These are phyloP conservation scores for Lasiurus borealis DNA, from an alignment of 2,113 vertebrate species.

Conservation along the genomic window DNA sequence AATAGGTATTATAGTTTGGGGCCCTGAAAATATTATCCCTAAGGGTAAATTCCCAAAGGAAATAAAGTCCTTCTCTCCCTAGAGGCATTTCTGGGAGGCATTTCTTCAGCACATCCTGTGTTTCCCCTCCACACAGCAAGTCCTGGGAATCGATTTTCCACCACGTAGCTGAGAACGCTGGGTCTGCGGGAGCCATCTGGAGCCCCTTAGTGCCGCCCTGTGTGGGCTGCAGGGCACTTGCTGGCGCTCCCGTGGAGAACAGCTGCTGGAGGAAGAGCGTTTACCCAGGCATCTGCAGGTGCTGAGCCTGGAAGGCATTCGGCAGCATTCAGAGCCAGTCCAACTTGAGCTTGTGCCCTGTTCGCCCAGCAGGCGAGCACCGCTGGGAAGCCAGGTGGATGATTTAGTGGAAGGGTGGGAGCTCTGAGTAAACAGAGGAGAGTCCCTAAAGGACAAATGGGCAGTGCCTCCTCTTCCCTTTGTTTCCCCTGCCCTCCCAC, in stretches of 20 bases:
- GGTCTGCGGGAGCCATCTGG: slow-evolving; percentile 62
- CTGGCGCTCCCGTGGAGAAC: slow-evolving; percentile 64
- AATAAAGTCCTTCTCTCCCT: slow-evolving; percentile 27
- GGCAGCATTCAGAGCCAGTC: slow-evolving; percentile 47
- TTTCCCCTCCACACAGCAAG: neutral
- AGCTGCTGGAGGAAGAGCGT: slow-evolving; percentile 71
- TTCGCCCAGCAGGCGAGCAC: slow-evolving; percentile 55
- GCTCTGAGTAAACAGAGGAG: neutral
- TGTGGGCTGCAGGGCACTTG: slow-evolving; percentile 31
- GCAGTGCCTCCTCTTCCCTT: slow-evolving; percentile 33
- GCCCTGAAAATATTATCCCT: neutral
- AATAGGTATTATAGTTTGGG: neutral
- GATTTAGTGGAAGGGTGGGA: slow-evolving; percentile 63
- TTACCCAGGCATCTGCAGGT: slow-evolving; percentile 73
- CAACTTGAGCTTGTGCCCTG: slow-evolving; percentile 5
- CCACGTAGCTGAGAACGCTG: neutral
- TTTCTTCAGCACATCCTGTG: neutral
- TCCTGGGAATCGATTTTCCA: slow-evolving; percentile 14
- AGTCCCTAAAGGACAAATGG: neutral
- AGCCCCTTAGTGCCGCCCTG: slow-evolving; percentile 64
- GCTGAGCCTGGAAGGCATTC: slow-evolving; percentile 46
- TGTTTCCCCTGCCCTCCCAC: neutral
- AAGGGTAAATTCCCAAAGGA: neutral
- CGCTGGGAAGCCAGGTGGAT: slow-evolving; percentile 35
- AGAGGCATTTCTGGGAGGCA: neutral